A percentile compares a stretch with the other conserved stretches of the same genome.
Evolutionary conservation across 2,113 vertebrate species (phyloP).

Genomic region (Actinemys pallida): DNA sequence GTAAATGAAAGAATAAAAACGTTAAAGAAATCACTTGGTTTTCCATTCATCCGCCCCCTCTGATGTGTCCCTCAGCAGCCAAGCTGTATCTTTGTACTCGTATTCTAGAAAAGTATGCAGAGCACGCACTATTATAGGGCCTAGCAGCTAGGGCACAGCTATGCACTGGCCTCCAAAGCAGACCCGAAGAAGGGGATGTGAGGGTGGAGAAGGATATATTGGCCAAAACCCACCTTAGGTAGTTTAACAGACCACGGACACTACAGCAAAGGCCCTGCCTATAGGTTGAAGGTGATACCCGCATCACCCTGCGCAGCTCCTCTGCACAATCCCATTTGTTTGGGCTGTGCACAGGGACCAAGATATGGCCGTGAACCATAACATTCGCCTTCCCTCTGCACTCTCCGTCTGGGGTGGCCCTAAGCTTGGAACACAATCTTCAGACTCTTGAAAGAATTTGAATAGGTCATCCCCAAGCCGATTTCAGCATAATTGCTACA

Average conservation of each 20-base stretch:
- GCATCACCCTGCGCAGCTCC: background rate
- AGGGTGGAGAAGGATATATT: background rate
- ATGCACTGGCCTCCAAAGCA: background rate
- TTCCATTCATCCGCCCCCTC: background rate
- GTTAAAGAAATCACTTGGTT: background rate
- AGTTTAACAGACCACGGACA: background rate
- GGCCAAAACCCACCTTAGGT: background rate
- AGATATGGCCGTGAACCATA: background rate
- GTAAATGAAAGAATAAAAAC: background rate
- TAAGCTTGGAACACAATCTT: background rate
- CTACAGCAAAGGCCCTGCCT: background rate
- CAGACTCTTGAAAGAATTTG: background rate
- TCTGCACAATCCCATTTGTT: background rate
- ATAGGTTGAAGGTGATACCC: fast-evolving
- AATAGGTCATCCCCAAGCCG: background rate
- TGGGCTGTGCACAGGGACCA: fast-evolving
- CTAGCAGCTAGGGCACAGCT: background rate
- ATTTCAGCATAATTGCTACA: too few species aligned
- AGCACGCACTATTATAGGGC: background rate
- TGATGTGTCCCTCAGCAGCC: background rate
- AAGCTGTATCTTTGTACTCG: background rate
- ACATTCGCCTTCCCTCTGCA: background rate
- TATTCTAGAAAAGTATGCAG: background rate
- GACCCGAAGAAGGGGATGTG: background rate
- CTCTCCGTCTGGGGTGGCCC: background rate